A percentile compares a stretch with the other conserved stretches of the same genome.
phyloP scores from a whole-genome alignment of 2,888 invertebrate genomes.

The Protodeltote pygarga region DNA sequence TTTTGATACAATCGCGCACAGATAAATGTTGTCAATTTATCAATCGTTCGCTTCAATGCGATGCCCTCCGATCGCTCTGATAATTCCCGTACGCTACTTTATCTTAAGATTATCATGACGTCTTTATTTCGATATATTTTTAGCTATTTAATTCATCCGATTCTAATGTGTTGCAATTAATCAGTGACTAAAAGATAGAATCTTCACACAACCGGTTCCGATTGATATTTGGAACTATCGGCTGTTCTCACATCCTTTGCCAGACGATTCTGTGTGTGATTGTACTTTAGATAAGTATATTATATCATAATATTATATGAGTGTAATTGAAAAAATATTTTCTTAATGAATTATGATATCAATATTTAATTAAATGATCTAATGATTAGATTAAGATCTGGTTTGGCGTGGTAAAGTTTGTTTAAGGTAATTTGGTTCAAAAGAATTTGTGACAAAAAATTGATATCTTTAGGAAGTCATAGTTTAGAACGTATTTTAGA shows the following conservation, averaged over 20 bases:
- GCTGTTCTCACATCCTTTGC: slow-evolving; percentile 52
- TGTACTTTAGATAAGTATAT: slow-evolving; percentile 28
- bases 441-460: slow-evolving; percentile 35
- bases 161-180: slow-evolving; percentile 67
- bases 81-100: slow-evolving; percentile 74
- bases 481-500: slow-evolving; percentile 24
- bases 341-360: slow-evolving; percentile 46
- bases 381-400: slow-evolving; percentile 38
- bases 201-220: slow-evolving; percentile 45
- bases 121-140: slow-evolving; percentile 76
- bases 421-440: slow-evolving; percentile 37
- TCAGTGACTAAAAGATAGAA: slow-evolving; percentile 50
- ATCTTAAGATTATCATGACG: slow-evolving; percentile 80
- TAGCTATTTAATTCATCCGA: slow-evolving; percentile 61
- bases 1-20: slow-evolving; percentile 83
- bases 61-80: slow-evolving; percentile 67
- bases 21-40: slow-evolving; percentile 84
- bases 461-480: slow-evolving; percentile 44
- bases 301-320: slow-evolving; percentile 33
- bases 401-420: slow-evolving; percentile 44
- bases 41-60: slow-evolving; percentile 64
- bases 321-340: slow-evolving; percentile 44
- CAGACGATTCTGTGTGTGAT: slow-evolving; percentile 27
- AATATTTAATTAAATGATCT: slow-evolving; percentile 44
- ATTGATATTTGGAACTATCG: slow-evolving; percentile 31